phyloP scores from a whole-genome alignment of 1,140 invertebrate species.

The Leucophenga varia region DNA sequence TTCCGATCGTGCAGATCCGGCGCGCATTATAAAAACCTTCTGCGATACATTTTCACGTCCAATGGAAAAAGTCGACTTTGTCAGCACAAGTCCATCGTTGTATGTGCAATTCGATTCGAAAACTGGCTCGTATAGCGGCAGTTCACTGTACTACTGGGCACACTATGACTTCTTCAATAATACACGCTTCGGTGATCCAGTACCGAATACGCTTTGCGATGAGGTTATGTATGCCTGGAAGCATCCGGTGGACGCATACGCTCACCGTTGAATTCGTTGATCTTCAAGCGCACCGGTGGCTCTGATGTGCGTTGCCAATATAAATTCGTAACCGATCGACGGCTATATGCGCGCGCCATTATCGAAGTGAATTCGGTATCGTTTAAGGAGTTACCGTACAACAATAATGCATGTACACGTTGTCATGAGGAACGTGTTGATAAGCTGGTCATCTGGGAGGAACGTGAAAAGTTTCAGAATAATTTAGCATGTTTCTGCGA shows the following conservation, averaged over 20 bases:
- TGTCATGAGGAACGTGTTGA: slow-evolving; percentile 84
- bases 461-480: slow-evolving; percentile 55
- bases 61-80: slow-evolving; percentile 89
- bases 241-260: slow-evolving; percentile 68
- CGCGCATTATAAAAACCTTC: slow-evolving; percentile 86
- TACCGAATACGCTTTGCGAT: slow-evolving; percentile 78
- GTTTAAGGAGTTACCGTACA: slow-evolving; percentile 72
- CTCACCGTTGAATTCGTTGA: slow-evolving; percentile 80
- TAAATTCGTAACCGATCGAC: slow-evolving; percentile 76
- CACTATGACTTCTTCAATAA: slow-evolving; percentile 93
- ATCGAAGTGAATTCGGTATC: slow-evolving; percentile 58
- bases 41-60: slow-evolving; percentile 89
- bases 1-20: slow-evolving; percentile 79
- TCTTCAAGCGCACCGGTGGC: slow-evolving; percentile 73
- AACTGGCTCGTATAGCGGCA: slow-evolving; percentile 86
- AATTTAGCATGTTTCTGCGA: slow-evolving; percentile 67
- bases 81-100: slow-evolving; percentile 79
- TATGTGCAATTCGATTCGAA: slow-evolving; percentile 88
- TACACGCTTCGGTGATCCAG: slow-evolving; percentile 77
- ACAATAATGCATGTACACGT: slow-evolving; percentile 74
- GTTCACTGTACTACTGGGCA: slow-evolving; percentile 86
- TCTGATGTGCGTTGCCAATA: slow-evolving; percentile 78
- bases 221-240: slow-evolving; percentile 82
- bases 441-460: slow-evolving; percentile 76
- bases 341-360: slow-evolving; percentile 78